Evolutionary conservation across 2,797 vertebrate genomes (phyloP).

Genomic region (Parauchenoglanis ngamensis): DNA sequence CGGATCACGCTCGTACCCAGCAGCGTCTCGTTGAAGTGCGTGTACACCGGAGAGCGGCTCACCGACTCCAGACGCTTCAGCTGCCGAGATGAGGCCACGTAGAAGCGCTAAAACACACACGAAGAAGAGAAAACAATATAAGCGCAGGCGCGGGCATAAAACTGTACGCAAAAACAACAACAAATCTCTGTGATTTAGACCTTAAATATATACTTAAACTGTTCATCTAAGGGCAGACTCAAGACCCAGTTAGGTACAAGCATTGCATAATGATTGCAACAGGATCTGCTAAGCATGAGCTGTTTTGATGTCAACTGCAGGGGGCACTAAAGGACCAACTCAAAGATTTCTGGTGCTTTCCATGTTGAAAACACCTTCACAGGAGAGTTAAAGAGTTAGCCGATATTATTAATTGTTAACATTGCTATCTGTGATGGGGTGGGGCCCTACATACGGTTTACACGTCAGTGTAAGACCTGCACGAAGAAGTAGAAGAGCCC

Average conservation of each 20-base stretch:
- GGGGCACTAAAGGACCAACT: background rate
- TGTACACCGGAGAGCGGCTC: constrained; percentile 92
- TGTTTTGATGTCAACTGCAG: background rate
- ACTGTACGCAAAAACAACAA: background rate
- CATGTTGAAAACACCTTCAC: background rate
- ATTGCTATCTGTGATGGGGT: background rate
- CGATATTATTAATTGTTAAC: background rate
- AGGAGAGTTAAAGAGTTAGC: background rate
- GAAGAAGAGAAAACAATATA: background rate
- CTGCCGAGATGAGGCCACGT: constrained; percentile 92
- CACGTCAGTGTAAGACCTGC: constrained; percentile 75
- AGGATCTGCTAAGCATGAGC: background rate
- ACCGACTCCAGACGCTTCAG: constrained; percentile 93
- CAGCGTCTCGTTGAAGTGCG: constrained; percentile 92
- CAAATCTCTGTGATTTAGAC: background rate
- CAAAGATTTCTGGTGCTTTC: background rate
- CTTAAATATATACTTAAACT: background rate
- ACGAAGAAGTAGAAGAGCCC: constrained; percentile 91
- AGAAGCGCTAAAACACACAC: constrained; percentile 82
- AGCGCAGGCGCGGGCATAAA: background rate
- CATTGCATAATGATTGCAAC: too few species aligned
- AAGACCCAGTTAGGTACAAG: background rate
- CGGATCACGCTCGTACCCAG: constrained; percentile 91
- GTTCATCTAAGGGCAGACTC: background rate
- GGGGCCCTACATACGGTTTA: background rate